Evolutionary conservation across 2,888 invertebrate species (phyloP).

Genomic region (Morpho achilles): DNA sequence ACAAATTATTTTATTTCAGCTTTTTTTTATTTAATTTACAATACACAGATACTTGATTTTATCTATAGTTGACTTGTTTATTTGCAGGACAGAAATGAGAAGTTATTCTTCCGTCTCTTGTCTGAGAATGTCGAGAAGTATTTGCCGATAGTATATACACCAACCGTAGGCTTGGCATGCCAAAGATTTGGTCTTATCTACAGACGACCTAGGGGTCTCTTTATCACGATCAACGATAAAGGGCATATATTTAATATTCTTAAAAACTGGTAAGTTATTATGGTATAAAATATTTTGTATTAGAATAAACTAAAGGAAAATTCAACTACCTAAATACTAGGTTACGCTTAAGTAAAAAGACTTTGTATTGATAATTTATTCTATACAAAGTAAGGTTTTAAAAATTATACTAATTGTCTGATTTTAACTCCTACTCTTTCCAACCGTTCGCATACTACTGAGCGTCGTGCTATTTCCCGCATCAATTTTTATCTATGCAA

Average conservation of each 20-base stretch:
- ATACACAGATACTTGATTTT: conserved; percentile 20
- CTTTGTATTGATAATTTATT: too few species aligned
- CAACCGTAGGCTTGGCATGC: conserved; percentile 97
- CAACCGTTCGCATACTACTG: too few species aligned
- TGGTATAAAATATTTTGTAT: too few species aligned
- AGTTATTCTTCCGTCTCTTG: conserved; percentile 95
- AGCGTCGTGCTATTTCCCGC: too few species aligned
- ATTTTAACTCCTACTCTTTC: too few species aligned
- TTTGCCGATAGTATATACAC: conserved; percentile 99
- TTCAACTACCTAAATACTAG: too few species aligned
- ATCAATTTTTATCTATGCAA: too few species aligned
- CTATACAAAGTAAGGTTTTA: too few species aligned
- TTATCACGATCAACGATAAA: conserved; percentile 96
- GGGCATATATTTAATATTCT: conserved; percentile 95
- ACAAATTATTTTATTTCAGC: background rate
- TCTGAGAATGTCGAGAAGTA: conserved; percentile 95
- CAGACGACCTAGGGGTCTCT: conserved; percentile 95
- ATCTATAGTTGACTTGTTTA: conserved; percentile 30
- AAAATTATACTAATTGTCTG: too few species aligned
- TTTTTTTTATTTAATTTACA: background rate
- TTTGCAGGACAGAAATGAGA: conserved; percentile 95
- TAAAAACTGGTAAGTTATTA: conserved; percentile 88
- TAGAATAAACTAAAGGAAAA: too few species aligned
- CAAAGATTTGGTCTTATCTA: conserved; percentile 98
- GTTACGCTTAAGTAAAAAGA: too few species aligned